Percentiles rank a stretch among this genome's conserved stretches.
These are phyloP conservation scores for Nephrotoma guestfalica DNA, from an alignment of 2,888 invertebrate species.

Conservation along the genomic window DNA sequence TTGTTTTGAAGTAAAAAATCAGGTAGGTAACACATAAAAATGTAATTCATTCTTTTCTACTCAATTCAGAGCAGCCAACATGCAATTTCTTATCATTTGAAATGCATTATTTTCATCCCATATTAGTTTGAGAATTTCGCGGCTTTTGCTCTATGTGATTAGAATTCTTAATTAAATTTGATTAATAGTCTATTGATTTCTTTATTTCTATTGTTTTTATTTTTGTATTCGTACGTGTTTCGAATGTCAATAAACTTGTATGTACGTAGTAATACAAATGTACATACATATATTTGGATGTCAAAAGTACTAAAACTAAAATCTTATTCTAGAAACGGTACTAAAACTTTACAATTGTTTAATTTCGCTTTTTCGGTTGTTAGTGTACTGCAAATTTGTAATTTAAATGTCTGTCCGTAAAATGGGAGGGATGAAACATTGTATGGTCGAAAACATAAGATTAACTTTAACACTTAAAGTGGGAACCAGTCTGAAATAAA, in stretches of 20 bases:
- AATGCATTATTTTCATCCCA: neutral
- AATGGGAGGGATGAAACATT: no score
- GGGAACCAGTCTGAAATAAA: no score
- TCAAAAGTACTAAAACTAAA: neutral
- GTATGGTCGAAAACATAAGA: no score
- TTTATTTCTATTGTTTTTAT: neutral
- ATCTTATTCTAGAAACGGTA: no score
- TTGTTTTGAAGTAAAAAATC: constrained; percentile 2
- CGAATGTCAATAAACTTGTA: neutral
- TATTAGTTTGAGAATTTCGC: neutral
- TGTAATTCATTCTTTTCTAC: neutral
- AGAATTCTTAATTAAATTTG: neutral
- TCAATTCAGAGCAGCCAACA: neutral
- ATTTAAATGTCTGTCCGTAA: neutral
- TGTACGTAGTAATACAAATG: neutral
- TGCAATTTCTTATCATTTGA: neutral
- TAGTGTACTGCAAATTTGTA: neutral
- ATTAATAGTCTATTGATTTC: neutral
- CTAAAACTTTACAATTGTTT: neutral
- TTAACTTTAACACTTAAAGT: no score
- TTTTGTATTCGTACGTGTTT: neutral
- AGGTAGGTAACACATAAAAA: neutral
- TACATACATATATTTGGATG: neutral
- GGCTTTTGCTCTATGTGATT: neutral
- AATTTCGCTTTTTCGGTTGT: neutral